Base-by-base conservation (phyloP, 1,140 invertebrate genomes). In the Drosophila kurseongensis region DNA sequence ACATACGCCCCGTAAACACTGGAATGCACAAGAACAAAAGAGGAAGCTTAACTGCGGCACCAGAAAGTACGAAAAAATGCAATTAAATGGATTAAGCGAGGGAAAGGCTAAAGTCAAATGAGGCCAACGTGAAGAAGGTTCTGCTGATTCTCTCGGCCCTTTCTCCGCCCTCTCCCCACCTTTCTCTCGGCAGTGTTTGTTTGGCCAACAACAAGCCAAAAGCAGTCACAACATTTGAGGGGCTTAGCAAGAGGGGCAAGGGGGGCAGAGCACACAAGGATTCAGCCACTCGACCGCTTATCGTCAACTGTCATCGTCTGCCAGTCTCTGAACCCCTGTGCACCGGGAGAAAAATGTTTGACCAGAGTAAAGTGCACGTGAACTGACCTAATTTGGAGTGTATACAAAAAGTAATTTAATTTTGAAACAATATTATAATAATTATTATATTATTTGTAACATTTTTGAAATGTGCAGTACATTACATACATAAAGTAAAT, bases 241-340 rank as follows among this genome's bases (percentile, higher is more conserved):
- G 14, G 35, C 44, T 50, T 50, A 36, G 35, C 9, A 32, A 10
- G 14, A 9, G 35, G 18, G 14, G 32, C 4, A 8, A 52, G 6
- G 36, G 16, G 50, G 29, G 16, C 40, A 41, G 36, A 23, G 36
- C 60, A 44, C 50, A 67, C 65, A 51, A 59, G 73, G 52, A 75
- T 75, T 75, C 72, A 75, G 73, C 45, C 63, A 80, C 71, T 79
- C 54, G 67, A 54, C 73, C 73, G 78, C 82, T 80, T 78, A 84
- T 85, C 81, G 78, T 59, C 60, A 50, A 67, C 63, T 78, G 78
- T 86, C 81, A 86, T 86, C 74, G 82, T 86, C 82, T 86, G 73
- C 54, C 74, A 75, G 55, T 32, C 51, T 71, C 50, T 57, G 51
- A 69, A 55, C 65, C 35, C 29, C 6, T 8, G 27, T 27, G 41